These are phyloP conservation scores for Chaetops frenatus DNA, from an alignment of 2,113 vertebrate species.

Conservation along the genomic window DNA sequence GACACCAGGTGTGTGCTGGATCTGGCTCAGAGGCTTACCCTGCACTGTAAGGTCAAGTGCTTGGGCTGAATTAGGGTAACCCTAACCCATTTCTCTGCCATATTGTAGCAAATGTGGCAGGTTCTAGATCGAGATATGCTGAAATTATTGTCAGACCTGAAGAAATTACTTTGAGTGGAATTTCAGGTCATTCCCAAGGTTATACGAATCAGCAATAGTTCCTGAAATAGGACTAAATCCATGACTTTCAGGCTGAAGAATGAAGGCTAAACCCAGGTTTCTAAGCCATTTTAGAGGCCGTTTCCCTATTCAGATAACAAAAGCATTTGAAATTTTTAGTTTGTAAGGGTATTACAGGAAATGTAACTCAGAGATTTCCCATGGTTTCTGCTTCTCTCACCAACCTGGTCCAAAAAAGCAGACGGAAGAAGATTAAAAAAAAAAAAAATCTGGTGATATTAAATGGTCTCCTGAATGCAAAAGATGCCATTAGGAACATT, in stretches of 20 bases:
- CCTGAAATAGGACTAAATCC: neutral
- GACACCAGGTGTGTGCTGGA: no score
- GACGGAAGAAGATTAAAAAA: neutral
- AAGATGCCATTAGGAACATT: constrained; percentile 10
- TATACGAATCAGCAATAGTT: neutral
- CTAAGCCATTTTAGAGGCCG: neutral
- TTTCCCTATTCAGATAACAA: neutral
- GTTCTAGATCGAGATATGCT: accelerated
- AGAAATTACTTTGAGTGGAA: neutral
- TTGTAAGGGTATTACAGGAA: neutral
- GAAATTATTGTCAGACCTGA: neutral
- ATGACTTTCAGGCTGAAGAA: neutral
- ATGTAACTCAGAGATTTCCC: neutral
- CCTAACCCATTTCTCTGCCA: neutral
- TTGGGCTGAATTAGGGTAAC: neutral
- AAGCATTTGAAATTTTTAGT: neutral
- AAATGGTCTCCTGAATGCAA: constrained; percentile 20
- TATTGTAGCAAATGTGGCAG: neutral
- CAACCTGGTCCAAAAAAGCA: neutral
- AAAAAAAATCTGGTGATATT: neutral
- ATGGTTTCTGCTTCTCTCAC: neutral
- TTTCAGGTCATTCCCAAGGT: neutral
- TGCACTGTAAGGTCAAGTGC: no score
- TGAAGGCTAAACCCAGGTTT: neutral
- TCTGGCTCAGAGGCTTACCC: neutral